Conservation (phyloP, 2,888 invertebrate species). For the Leucania comma region DNA sequence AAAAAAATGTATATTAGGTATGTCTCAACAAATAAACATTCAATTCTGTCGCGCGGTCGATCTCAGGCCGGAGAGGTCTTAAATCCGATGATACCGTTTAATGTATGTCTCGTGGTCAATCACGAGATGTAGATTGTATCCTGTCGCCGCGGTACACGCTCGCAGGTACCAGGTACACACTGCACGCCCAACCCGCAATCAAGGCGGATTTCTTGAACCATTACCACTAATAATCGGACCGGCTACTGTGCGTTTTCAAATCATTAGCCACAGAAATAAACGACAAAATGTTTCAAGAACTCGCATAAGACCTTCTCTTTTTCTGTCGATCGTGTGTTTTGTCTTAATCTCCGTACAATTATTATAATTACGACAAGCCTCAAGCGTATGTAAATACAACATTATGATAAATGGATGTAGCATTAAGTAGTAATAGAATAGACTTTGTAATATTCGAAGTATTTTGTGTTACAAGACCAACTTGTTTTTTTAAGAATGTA, state of each 20-base stretch:
- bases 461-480: slow-evolving; percentile 60
- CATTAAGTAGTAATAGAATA: slow-evolving; percentile 38
- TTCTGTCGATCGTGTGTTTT: slow-evolving; percentile 58
- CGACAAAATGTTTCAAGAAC: slow-evolving; percentile 63
- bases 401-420: slow-evolving; percentile 41
- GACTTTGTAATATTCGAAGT: slow-evolving; percentile 48
- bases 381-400: slow-evolving; percentile 32
- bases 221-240: slow-evolving; percentile 76
- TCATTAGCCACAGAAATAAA: slow-evolving; percentile 67
- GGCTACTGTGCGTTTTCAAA: slow-evolving; percentile 77
- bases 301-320: slow-evolving; percentile 44
- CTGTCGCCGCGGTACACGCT: slow-evolving; percentile 38
- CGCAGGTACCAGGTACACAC: slow-evolving; percentile 27
- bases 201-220: slow-evolving; percentile 76
- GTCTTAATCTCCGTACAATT: slow-evolving; percentile 53
- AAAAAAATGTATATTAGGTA: too few relatives aligned
- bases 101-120: slow-evolving; percentile 55
- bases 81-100: slow-evolving; percentile 56
- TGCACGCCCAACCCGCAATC: slow-evolving; percentile 73
- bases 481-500: slow-evolving; percentile 74
- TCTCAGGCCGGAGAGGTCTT: slow-evolving; percentile 29
- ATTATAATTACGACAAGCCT: slow-evolving; percentile 44
- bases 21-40: slow-evolving; percentile 21
- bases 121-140: slow-evolving; percentile 56
- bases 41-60: slow-evolving; percentile 20